Base-by-base conservation (phyloP, 37 sponge, comb jelly and placozoan species). In the Amphimedon queenslandica region DNA sequence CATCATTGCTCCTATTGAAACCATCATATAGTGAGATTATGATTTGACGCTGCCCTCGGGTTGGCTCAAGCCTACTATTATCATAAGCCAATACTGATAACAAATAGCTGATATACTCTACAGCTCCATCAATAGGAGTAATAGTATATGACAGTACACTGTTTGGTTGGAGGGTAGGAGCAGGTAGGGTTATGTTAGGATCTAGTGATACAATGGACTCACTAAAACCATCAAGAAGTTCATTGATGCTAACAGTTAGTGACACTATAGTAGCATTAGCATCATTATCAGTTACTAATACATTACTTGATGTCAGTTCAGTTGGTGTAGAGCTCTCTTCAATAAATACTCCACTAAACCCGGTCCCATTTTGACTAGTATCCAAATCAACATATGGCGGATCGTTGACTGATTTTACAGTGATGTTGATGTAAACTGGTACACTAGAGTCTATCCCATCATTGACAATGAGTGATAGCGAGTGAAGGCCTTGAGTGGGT, bases 281-380 rank as follows among this genome's bases (percentile, higher is more conserved):
- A 70, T 89, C 90, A 57, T 82, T 82, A 57, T 91, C 92, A 47
- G 39, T 76, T 34, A 91, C 36, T 32, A 42, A 64, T 6, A 86
- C 80, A 63, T 81, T 69, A 0, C 47, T 63, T 30, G 88, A 82
- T n/a, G 93, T 84, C 37, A 92, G 87, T 34, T 36, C 38, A 21
- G 71, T 67, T 34, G 75, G 53, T 47, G 53, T 13, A n/a, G 47
- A 28, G 16, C 81, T 84, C n/a, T 75, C 74, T 56, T 92, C 93
- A n/a, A 36, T 65, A 47, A 76, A 92, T 18, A 25, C 39, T 37
- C 84, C 73, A 29, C 29, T 57, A 37, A 55, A 92, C 0, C 81
- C 88, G 43, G 69, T 61, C 8, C 74, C 81, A 66, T 64, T 20
- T 2, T 33, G 23, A 4, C 30, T 18, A 20, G 63, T 38, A 56